Base-by-base conservation (phyloP, 53 echinoderm and acorn worm species). In the Luidia sarsii region DNA sequence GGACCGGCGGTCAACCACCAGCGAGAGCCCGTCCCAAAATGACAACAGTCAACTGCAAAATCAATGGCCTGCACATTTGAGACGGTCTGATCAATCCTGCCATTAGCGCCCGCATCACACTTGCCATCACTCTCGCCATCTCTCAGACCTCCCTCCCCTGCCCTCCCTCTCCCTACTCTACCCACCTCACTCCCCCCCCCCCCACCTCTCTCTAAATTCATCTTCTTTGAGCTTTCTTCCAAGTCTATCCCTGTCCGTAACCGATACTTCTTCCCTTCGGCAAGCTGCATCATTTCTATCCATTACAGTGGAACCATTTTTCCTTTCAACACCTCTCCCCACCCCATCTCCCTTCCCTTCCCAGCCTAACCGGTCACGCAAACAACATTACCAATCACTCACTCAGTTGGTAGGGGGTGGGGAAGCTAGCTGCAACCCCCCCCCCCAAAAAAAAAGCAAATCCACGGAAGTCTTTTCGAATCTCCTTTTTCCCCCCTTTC, bases 301-400 rank as follows among this genome's bases (percentile, higher is more conserved):
- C 77, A 77, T 77, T 77, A 74, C 34, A n/a, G 19, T 25, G 18
- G 15, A 11, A 41, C 41, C 41, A 41, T 41, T 41, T 41, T 41
- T n/a, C n/a, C n/a, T n/a, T n/a, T n/a, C n/a, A n/a, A n/a, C n/a
- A n/a, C n/a, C n/a, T n/a, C n/a, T n/a, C n/a, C n/a, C n/a, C n/a
- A n/a, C n/a, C n/a, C n/a, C n/a, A n/a, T n/a, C n/a, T n/a, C 57
- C 27, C 50, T 49, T 19, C 21, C 22, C 70, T 14, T 70, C 33
- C 41, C 24, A 21, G 57, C 41, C 18, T 13, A 30, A 45, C 32
- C 59, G 16, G 77, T 60, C 77, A 15, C 61, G 57, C 77, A 33
- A 74, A 74, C 53, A 71, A 71, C 74, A 74, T 74, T 74, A 37
- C 74, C 37, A 74, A 77, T 60, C 61, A 59, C 57, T 56, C 57